Percentiles rank a stretch among this genome's conserved stretches.
Evolutionary conservation across 2,888 invertebrate genomes (phyloP).

Genomic region (Harpagoxenus sublaevis): DNA sequence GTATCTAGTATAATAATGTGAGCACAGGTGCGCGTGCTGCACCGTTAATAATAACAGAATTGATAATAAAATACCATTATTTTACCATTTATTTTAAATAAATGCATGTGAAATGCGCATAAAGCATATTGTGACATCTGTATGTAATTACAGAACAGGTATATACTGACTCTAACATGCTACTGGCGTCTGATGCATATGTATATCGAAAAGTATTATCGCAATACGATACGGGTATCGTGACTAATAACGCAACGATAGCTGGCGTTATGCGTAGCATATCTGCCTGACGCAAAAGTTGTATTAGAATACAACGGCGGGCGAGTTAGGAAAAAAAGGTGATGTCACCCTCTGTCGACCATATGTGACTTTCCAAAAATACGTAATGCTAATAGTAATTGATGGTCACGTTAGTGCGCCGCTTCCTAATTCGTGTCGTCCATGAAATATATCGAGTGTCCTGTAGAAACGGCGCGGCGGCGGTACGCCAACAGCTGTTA

Average conservation of each 20-base stretch:
- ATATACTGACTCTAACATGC: background rate
- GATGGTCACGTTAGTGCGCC: constrained; percentile 81
- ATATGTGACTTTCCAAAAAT: constrained; percentile 84
- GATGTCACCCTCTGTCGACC: constrained; percentile 77
- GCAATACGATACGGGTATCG: constrained; percentile 24
- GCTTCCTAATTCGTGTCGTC: constrained; percentile 81
- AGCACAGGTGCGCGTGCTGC: background rate
- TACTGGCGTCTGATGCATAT: background rate
- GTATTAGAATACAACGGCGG: constrained; percentile 12
- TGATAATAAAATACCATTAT: background rate
- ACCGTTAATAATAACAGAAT: background rate
- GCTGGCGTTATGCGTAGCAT: background rate
- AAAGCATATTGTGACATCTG: background rate
- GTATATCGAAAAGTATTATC: background rate
- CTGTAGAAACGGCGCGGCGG: constrained; percentile 63
- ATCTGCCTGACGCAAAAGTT: constrained; percentile 16
- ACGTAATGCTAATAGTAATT: constrained; percentile 85
- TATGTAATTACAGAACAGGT: constrained; percentile 3
- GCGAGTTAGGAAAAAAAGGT: constrained; percentile 57
- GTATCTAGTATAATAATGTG: background rate
- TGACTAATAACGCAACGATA: constrained; percentile 39
- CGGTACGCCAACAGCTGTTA: constrained; percentile 76
- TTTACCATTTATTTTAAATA: background rate
- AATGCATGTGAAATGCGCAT: background rate
- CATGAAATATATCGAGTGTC: constrained; percentile 74